Conservation (phyloP, 2,888 invertebrate genomes). For the Chromoteleia sp. region DNA sequence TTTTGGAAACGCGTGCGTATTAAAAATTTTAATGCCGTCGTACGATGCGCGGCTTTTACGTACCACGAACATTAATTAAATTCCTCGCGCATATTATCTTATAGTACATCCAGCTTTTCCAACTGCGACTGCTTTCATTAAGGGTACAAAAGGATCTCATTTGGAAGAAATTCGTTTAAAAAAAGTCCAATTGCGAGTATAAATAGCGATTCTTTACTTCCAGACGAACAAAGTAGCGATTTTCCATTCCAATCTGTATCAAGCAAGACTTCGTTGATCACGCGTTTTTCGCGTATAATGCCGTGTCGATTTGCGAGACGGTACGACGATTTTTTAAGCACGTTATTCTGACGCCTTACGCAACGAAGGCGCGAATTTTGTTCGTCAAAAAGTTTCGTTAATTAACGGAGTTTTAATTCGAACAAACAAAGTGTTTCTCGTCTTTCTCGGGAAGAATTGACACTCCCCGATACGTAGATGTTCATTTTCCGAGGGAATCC, state of each 20-base stretch:
- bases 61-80: constrained; percentile 47
- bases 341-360: too few species aligned
- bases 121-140: constrained; percentile 42
- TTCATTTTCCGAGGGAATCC: constrained; percentile 11
- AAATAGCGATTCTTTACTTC: constrained; percentile 34
- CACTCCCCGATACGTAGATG: not conserved
- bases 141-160: constrained; percentile 32
- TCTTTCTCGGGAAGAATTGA: too few species aligned
- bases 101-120: constrained; percentile 22
- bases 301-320: too few species aligned
- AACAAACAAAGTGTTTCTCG: too few species aligned
- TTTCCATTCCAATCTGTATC: too few species aligned
- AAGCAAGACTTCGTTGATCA: constrained; percentile 3
- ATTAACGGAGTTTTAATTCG: too few species aligned
- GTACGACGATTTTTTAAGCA: too few species aligned
- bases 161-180: constrained; percentile 34
- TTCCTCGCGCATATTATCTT: constrained; percentile 55
- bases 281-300: too few species aligned
- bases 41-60: constrained; percentile 12
- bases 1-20: constrained; percentile 28
- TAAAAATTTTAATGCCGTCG: constrained; percentile 35
- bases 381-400: too few species aligned
- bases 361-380: too few species aligned
- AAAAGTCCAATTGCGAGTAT: constrained; percentile 33
- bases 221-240: not conserved